Percentiles rank a stretch among this genome's conserved stretches.
These are phyloP conservation scores for Paraescarpia echinospica DNA, from an alignment of 1,140 invertebrate genomes.

Conservation along the genomic window DNA sequence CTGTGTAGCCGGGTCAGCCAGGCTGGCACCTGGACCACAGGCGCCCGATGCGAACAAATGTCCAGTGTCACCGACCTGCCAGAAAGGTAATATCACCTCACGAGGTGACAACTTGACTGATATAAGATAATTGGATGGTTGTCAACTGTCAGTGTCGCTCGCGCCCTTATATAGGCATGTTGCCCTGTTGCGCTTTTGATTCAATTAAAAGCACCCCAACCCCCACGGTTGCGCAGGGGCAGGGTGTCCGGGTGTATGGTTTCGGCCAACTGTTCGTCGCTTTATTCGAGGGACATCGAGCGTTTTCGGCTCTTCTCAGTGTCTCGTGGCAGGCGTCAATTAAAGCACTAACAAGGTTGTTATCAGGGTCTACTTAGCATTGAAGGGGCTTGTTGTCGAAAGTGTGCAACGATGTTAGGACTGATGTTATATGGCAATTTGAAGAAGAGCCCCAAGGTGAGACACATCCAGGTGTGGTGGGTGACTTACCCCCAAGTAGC, in stretches of 20 bases:
- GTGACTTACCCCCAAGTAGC: background rate
- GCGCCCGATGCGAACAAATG: background rate
- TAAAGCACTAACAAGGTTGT: background rate
- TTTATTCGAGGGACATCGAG: background rate
- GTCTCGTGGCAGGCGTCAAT: background rate
- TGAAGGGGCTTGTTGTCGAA: background rate
- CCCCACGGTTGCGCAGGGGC: background rate
- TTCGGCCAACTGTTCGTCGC: background rate
- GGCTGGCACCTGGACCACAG: background rate
- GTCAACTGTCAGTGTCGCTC: background rate
- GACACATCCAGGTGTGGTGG: background rate
- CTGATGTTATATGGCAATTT: constrained; percentile 6
- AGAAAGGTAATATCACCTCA: background rate
- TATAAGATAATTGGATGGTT: constrained; percentile 6
- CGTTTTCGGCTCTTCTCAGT: background rate
- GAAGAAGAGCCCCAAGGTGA: background rate
- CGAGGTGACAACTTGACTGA: background rate
- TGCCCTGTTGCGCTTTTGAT: background rate
- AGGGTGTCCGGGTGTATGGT: background rate
- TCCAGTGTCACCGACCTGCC: background rate
- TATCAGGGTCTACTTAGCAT: background rate
- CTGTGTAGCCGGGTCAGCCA: background rate
- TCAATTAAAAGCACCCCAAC: constrained; percentile 5
- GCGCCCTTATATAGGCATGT: background rate
- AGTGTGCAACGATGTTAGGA: background rate